A percentile compares a stretch with the other conserved stretches of the same genome.
These are phyloP conservation scores for Syngnathus rostellatus DNA, from an alignment of 2,797 vertebrate genomes.

Conservation along the genomic window DNA sequence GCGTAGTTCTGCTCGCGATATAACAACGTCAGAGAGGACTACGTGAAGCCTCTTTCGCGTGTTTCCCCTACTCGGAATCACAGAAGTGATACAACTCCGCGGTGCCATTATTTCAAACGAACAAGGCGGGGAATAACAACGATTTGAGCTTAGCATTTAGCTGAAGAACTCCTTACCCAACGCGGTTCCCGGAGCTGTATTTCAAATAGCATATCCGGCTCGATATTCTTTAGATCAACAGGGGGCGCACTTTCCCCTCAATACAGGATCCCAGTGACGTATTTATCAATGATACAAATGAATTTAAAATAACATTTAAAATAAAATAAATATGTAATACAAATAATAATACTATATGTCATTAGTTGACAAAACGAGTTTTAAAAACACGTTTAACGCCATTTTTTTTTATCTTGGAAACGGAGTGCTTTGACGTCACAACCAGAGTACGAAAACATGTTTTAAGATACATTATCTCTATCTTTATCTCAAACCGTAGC, in stretches of 20 bases:
- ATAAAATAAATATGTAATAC: neutral
- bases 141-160: slow-evolving; percentile 4
- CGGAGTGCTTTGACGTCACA: neutral
- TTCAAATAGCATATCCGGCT: slow-evolving; percentile 56
- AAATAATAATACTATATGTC: neutral
- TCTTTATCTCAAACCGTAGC: neutral
- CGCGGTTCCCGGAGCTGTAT: slow-evolving; percentile 50
- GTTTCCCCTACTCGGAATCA: neutral
- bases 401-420: neutral
- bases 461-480: neutral
- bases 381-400: neutral
- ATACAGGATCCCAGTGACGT: neutral
- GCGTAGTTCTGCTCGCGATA: slow-evolving; percentile 10
- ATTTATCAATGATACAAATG: neutral
- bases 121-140: neutral
- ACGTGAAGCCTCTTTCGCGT: neutral
- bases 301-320: no score
- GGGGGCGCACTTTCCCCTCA: slow-evolving; percentile 24
- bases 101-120: neutral
- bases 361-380: neutral
- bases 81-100: neutral
- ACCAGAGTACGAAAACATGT: neutral
- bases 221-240: slow-evolving; percentile 23
- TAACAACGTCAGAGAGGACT: slow-evolving; percentile 14
- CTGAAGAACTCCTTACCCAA: slow-evolving; percentile 53